Evolutionary conservation across 2,888 invertebrate genomes (phyloP), one percentile per base, ranked within the genome.

Genomic region (Synergus laeviventris): DNA sequence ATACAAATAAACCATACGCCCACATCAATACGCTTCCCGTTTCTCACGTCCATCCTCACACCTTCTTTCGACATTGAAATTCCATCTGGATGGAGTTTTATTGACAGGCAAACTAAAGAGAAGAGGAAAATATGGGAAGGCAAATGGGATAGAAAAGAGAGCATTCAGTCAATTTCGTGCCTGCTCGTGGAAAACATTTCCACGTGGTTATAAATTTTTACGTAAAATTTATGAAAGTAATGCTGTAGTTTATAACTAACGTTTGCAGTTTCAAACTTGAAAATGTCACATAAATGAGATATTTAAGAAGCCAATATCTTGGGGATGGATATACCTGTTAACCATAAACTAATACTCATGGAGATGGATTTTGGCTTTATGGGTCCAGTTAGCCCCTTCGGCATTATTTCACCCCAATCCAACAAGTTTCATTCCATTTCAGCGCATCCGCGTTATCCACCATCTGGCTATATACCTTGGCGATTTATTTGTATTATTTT

Each of bases 401-500:
- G 87, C 87, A 87, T 87, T 86, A 87, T 87, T 85, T 82, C 76
- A 60, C 76, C 78, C 85, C 84, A 83, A 81, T 84, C 86, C 76
- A 78, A 76, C 84, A 84, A 83, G 78, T 85, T 84, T 61, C n/a
- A 79, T 81, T 80, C 79, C 77, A 81, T 82, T 83, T 81, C 82
- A 75, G 80, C 82, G 82, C 81, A 81, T 83, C 81, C 84, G 79
- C 83, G 86, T 85, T 86, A 86, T 81, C 84, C 84, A 81, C 82
- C 87, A 88, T 88, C 87, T 87, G 87, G 79, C 77, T 81, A 78
- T 81, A 78, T 83, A 81, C 82, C 84, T 86, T 87, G 84, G 86
- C 87, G 86, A 88, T 88, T 87, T 87, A 86, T 88, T 87, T 86
- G 83, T 87, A 86, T 87, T 87, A 84, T 80, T 79, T 82, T 79